Conservation (phyloP, 2,888 invertebrate species). For the Coelopa pilipes region DNA sequence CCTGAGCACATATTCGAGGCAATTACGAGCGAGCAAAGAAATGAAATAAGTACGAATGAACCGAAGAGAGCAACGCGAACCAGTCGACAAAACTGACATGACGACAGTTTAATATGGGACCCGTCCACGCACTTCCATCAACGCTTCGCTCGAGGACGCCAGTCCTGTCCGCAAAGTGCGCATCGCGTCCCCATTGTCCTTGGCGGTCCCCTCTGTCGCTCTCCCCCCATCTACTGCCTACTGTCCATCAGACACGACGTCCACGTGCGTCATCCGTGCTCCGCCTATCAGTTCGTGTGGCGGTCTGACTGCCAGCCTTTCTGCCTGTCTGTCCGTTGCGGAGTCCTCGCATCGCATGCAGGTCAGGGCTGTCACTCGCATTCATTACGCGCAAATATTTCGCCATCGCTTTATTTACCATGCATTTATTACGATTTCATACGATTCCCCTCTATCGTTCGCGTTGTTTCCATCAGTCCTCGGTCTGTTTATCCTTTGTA, state of each 20-base stretch:
- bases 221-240: background rate
- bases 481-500: background rate
- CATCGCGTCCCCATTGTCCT: background rate
- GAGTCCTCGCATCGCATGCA: background rate
- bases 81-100: no score
- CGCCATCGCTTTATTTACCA: no score
- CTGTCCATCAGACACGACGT: background rate
- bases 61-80: no score
- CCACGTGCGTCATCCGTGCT: slow-evolving; percentile 1
- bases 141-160: no score
- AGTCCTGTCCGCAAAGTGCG: no score
- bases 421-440: no score
- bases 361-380: background rate
- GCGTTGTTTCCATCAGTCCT: background rate
- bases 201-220: background rate
- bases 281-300: slow-evolving; percentile 3
- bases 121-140: no score
- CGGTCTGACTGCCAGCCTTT: background rate
- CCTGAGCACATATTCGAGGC: no score
- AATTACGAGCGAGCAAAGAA: no score
- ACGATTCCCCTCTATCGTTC: background rate
- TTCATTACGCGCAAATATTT: background rate
- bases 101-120: no score
- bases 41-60: no score
- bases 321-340: background rate